A percentile compares a stretch with the other conserved stretches of the same genome.
These are phyloP conservation scores for Peromyscus melanophrys DNA, from an alignment of 2,797 vertebrate genomes.

Conservation along the genomic window DNA sequence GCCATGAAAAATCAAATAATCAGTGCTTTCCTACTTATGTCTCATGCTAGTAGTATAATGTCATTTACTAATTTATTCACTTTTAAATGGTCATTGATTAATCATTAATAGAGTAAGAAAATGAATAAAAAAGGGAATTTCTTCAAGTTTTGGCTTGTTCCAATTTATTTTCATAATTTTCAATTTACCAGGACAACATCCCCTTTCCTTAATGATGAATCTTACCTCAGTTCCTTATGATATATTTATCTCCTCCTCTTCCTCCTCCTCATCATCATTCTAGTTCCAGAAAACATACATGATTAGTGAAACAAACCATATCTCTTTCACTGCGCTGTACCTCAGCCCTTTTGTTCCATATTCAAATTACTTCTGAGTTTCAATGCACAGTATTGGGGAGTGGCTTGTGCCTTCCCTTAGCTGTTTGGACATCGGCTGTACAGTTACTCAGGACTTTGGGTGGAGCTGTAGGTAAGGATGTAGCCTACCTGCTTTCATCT, in stretches of 20 bases:
- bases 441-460: not conserved
- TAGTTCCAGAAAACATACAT: not conserved
- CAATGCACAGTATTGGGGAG: not conserved
- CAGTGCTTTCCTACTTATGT: not conserved
- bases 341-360: not conserved
- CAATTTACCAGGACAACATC: not conserved
- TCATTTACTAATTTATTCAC: slow-evolving; percentile 22
- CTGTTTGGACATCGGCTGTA: not conserved
- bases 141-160: not conserved
- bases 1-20: not conserved
- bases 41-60: not conserved
- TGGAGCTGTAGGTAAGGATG: not conserved
- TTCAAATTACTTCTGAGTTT: slow-evolving; percentile 35
- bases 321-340: not conserved
- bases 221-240: not conserved
- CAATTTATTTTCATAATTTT: slow-evolving; percentile 43
- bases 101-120: not conserved
- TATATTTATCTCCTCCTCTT: not conserved
- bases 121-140: not conserved
- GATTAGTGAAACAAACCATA: not conserved
- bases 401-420: not conserved
- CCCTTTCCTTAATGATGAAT: slow-evolving; percentile 6
- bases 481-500: not conserved
- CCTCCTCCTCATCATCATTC: no score
- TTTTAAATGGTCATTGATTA: not conserved